phyloP scores from a whole-genome alignment of 2,797 vertebrate species.

The Propithecus perrieri region DNA sequence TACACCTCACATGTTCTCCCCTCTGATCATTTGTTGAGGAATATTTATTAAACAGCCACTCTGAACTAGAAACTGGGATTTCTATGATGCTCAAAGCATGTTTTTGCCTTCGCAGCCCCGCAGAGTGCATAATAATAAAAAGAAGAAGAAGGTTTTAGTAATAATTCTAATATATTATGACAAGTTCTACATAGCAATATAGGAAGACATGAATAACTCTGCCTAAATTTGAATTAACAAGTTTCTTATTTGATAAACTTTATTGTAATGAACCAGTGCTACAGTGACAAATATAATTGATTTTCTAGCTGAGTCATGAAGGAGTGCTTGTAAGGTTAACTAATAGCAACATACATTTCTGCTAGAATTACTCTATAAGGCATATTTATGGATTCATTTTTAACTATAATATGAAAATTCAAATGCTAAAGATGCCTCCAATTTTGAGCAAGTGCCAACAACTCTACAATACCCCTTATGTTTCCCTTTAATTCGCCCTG shows the following conservation, averaged over 20 bases:
- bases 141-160: neutral
- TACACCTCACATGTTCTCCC: neutral
- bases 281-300: neutral
- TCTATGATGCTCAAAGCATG: neutral
- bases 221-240: neutral
- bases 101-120: neutral
- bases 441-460: slow-evolving; percentile 5
- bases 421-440: neutral
- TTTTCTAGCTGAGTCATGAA: neutral
- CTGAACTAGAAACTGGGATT: neutral
- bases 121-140: neutral
- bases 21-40: neutral
- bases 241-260: slow-evolving; percentile 33
- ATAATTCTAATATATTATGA: neutral
- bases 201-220: neutral
- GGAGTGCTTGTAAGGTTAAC: neutral
- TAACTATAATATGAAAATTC: slow-evolving; percentile 29
- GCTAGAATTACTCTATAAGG: neutral
- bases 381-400: slow-evolving; percentile 39
- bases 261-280: neutral
- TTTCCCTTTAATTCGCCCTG: neutral
- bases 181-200: neutral
- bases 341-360: neutral
- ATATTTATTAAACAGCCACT: neutral
- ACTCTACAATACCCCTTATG: neutral